Evolutionary conservation across 2,797 vertebrate species (phyloP).

Genomic region (Chloroceryle amazona): DNA sequence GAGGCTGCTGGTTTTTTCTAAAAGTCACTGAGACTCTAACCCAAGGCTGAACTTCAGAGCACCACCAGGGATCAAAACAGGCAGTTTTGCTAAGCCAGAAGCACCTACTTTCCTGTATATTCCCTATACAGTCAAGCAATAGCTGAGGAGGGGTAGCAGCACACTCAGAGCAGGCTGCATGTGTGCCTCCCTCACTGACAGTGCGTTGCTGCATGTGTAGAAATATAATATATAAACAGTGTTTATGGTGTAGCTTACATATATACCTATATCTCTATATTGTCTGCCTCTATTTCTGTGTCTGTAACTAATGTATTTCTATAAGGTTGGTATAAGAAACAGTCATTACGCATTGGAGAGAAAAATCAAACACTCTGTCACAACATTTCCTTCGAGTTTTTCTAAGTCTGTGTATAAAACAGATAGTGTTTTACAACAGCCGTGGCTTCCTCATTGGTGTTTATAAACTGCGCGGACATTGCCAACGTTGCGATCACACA

Average conservation of each 20-base stretch:
- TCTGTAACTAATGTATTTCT: background rate
- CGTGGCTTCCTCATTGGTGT: fast-evolving
- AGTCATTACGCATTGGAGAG: background rate
- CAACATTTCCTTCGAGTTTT: background rate
- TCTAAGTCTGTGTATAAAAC: background rate
- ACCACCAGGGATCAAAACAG: background rate
- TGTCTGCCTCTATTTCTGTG: background rate
- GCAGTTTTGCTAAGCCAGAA: background rate
- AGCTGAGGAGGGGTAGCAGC: fast-evolving
- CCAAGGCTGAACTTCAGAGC: background rate
- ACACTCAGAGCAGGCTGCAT: background rate
- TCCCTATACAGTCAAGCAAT: fast-evolving
- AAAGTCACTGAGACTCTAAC: background rate
- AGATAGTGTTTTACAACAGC: background rate
- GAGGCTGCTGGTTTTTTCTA: background rate
- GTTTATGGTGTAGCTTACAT: background rate
- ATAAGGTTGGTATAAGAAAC: background rate
- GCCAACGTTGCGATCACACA: background rate
- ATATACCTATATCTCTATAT: background rate
- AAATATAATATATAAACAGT: background rate
- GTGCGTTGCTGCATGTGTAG: background rate
- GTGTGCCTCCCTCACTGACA: background rate
- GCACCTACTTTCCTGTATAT: background rate
- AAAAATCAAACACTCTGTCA: background rate
- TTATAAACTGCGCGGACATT: background rate